Percentiles rank a stretch among this genome's conserved stretches.
These are phyloP conservation scores for Eulacestoma nigropectus DNA, from an alignment of 2,113 vertebrate species.

Conservation along the genomic window DNA sequence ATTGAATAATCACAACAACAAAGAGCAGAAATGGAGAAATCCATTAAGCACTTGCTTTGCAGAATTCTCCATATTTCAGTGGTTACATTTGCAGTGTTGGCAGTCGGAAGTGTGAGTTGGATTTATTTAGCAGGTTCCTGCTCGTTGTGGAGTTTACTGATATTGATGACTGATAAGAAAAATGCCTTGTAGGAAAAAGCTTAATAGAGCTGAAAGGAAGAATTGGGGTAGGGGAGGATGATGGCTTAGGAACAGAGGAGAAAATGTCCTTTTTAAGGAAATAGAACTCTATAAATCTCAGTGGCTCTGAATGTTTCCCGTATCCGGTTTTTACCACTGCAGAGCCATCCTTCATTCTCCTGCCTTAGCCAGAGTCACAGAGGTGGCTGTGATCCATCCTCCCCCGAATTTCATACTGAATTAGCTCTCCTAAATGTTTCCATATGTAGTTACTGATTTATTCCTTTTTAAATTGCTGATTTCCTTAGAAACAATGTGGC, in stretches of 20 bases:
- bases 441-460: neutral
- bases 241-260: neutral
- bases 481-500: slow-evolving; percentile 72
- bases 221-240: neutral
- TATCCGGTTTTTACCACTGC: neutral
- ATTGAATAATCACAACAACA: neutral
- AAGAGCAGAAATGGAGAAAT: neutral
- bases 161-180: neutral
- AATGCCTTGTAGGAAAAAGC: neutral
- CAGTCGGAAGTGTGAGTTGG: neutral
- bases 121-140: neutral
- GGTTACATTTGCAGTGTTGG: neutral
- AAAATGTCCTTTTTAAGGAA: neutral
- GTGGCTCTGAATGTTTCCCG: neutral
- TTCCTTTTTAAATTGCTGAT: neutral
- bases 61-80: neutral
- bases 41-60: neutral
- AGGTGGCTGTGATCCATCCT: neutral
- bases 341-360: neutral
- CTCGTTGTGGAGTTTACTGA: neutral
- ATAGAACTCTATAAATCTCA: neutral
- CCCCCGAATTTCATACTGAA: neutral
- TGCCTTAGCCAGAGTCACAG: neutral
- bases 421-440: neutral
- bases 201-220: neutral